Percentiles rank a stretch among this genome's conserved stretches.
Conservation (phyloP, 2,797 vertebrate genomes). For the Gallinago nigripennis region DNA sequence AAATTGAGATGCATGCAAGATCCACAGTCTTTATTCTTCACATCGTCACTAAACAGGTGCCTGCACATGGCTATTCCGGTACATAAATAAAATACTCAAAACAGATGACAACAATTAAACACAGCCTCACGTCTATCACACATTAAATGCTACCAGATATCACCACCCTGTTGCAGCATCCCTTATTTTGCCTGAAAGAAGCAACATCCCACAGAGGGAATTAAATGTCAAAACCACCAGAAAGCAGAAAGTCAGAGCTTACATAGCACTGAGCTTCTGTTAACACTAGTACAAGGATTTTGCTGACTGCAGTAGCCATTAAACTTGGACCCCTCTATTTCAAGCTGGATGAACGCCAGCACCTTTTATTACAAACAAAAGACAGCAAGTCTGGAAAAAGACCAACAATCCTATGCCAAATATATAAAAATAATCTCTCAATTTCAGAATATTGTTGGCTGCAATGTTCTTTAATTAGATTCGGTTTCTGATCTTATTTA, state of each 20-base stretch:
- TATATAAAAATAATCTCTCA: constrained; percentile 57
- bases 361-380: constrained; percentile 47
- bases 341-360: constrained; percentile 37
- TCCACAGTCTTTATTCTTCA: neutral
- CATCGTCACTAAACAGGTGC: neutral
- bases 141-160: neutral
- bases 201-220: neutral
- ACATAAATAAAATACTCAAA: neutral
- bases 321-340: constrained; percentile 51
- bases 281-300: constrained; percentile 56
- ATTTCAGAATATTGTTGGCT: constrained; percentile 30
- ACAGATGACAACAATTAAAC: fast-evolving
- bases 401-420: constrained; percentile 32
- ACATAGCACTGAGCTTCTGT: constrained; percentile 25
- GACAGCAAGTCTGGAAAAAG: constrained; percentile 5
- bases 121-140: neutral
- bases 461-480: constrained; percentile 45
- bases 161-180: neutral
- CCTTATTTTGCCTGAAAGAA: neutral
- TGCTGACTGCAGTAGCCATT: constrained; percentile 55
- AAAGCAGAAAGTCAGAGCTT: constrained; percentile 13
- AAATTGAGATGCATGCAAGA: neutral
- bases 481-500: constrained; percentile 45
- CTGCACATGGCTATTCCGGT: neutral
- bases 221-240: constrained; percentile 9